Evolutionary conservation across 2,797 vertebrate genomes (phyloP), one percentile per base, ranked within the genome.

Genomic region (Myotis planiceps): DNA sequence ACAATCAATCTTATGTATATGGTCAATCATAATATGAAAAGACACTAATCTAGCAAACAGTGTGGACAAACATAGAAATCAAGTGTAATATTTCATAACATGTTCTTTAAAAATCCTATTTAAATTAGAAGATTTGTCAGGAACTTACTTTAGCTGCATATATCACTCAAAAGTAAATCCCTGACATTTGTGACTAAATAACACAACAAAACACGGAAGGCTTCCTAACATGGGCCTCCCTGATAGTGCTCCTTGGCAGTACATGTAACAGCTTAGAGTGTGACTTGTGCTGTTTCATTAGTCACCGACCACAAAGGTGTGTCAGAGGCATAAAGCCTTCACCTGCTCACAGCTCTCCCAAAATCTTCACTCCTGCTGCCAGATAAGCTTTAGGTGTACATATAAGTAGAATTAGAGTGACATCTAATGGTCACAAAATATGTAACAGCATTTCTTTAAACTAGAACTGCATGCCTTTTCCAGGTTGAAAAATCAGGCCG

Each of bases 351-450:
- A 29, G 5, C 2, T 37, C 65, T 93, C 96, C 96, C 21, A 49
- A 71, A 69, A 71, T 45, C 94, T 66, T 9, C 88, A 47, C 39
- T 63, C 9, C 80, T 75, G 32, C 34, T 81, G 75, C 95, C 93
- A 97, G 88, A 88, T 80, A 88, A 95, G 55, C 93, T 97, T 83
- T 85, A 97, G 93, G 42, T 92, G 84, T 89, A 10, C 5, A 23
- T 65, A 92, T 92, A 92, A 75, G 81, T 88, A 97, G 98, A 98
- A 93, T 97, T 94, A 97, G 90, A 97, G 97, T 97, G 98, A 98
- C 98, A 97, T 82, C 93, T 97, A 97, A 97, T 97, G 97, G 98
- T 95, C 95, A 98, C 96, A 96, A 96, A 91, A 97, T 97, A 97
- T 42, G 93, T 94, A 96, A 98, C 97, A 95, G 95, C 94, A 95